Percentiles rank a stretch among this genome's conserved stretches.
These are phyloP conservation scores for Lutra lutra DNA, from an alignment of 2,797 vertebrate species.

Conservation along the genomic window DNA sequence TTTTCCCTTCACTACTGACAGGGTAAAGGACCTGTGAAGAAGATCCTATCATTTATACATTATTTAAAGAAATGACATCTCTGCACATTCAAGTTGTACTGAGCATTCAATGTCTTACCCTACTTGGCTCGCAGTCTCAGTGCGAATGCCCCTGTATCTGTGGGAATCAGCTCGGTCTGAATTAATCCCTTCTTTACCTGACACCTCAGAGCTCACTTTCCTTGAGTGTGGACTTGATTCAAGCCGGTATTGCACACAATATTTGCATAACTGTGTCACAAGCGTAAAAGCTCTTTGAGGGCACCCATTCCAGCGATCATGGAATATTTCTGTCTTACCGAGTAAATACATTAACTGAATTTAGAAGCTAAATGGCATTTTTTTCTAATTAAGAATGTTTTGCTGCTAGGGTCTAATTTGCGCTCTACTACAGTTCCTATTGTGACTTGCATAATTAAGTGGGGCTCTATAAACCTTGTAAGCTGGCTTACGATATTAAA, in stretches of 20 bases:
- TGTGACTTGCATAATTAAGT: slow-evolving; percentile 40
- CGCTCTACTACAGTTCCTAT: background rate
- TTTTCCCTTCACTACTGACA: background rate
- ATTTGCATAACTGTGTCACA: background rate
- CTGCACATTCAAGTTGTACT: background rate
- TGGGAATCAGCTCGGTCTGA: background rate
- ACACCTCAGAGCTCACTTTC: background rate
- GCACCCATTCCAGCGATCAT: background rate
- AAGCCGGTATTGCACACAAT: background rate
- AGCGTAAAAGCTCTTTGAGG: background rate
- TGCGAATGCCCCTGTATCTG: background rate
- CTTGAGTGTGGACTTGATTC: background rate
- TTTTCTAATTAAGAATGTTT: slow-evolving; percentile 60
- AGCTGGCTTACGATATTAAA: slow-evolving; percentile 39
- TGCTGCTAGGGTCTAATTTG: slow-evolving; percentile 51
- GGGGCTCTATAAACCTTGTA: background rate
- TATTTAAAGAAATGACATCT: slow-evolving; percentile 25
- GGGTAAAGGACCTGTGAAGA: background rate
- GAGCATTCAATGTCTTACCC: background rate
- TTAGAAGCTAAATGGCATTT: slow-evolving; percentile 21
- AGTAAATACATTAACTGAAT: slow-evolving; percentile 51
- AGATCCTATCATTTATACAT: slow-evolving; percentile 6
- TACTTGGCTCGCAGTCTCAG: background rate
- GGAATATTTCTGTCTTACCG: slow-evolving; percentile 5
- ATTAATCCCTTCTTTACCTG: slow-evolving; percentile 16